phyloP scores from a whole-genome alignment of 2,113 vertebrate species.

The rat (Rattus norvegicus) region DNA sequence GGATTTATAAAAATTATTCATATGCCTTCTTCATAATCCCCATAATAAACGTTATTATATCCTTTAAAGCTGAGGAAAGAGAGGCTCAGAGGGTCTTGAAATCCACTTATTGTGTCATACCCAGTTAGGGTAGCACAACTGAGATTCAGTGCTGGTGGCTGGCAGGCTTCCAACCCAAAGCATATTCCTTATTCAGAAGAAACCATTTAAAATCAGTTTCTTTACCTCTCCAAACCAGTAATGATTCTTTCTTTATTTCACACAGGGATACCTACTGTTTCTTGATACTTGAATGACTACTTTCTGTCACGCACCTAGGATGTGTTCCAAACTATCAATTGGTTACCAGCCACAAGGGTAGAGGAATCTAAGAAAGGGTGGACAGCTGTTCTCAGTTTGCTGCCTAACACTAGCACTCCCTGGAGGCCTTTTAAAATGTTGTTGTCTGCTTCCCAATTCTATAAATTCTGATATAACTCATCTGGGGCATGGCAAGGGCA shows the following conservation, averaged over 20 bases:
- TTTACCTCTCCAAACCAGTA: neutral
- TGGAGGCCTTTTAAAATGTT: neutral
- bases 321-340: neutral
- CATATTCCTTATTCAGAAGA: neutral
- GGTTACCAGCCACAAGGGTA: neutral
- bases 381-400: neutral
- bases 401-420: neutral
- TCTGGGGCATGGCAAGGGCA: neutral
- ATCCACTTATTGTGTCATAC: neutral
- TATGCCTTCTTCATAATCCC: constrained; percentile 7
- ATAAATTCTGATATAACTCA: constrained; percentile 41
- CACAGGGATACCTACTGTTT: neutral
- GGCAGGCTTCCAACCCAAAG: neutral
- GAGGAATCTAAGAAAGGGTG: neutral
- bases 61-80: neutral
- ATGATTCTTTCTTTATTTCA: neutral
- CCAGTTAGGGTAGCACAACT: neutral
- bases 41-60: neutral
- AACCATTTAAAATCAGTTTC: neutral
- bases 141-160: neutral
- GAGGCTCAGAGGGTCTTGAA: neutral
- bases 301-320: constrained; percentile 29
- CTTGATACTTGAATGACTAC: neutral
- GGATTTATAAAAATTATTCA: neutral
- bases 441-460: neutral